Percentiles rank a stretch among this genome's conserved stretches.
These are phyloP conservation scores for Trissolcus basalis DNA, from an alignment of 1,140 invertebrate genomes.

Conservation along the genomic window DNA sequence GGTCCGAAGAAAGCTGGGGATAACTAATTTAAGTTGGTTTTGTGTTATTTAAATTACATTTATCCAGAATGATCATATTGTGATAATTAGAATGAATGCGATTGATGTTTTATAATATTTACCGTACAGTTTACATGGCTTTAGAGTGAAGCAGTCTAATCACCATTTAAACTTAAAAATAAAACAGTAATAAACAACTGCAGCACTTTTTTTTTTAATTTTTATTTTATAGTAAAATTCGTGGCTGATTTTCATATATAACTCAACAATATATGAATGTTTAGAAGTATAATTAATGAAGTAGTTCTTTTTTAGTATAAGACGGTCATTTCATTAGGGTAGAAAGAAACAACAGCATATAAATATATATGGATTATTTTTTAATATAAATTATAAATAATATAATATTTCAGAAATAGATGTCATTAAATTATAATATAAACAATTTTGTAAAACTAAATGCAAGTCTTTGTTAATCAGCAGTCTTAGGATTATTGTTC, in stretches of 20 bases:
- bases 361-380: slow-evolving; percentile 39
- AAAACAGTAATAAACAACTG: no score
- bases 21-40: slow-evolving; percentile 62
- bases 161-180: no score
- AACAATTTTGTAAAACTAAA: slow-evolving; percentile 45
- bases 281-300: no score
- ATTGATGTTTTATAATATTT: slow-evolving; percentile 7
- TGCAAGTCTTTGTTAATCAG: slow-evolving; percentile 47
- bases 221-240: no score
- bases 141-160: neutral
- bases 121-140: neutral
- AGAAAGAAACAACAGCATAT: slow-evolving; percentile 14
- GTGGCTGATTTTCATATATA: no score
- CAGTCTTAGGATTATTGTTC: slow-evolving; percentile 52
- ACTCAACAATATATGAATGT: no score
- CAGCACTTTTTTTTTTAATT: no score
- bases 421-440: slow-evolving; percentile 36
- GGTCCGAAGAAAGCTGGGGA: slow-evolving; percentile 91
- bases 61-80: no score
- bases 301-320: no score
- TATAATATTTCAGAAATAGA: slow-evolving; percentile 30
- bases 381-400: slow-evolving; percentile 51
- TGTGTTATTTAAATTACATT: no score
- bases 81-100: slow-evolving; percentile 20
- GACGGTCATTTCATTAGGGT: neutral